Percentiles rank a stretch among this genome's conserved stretches.
These are phyloP conservation scores for Dioctria rufipes DNA, from an alignment of 2,888 invertebrate species.

Conservation along the genomic window DNA sequence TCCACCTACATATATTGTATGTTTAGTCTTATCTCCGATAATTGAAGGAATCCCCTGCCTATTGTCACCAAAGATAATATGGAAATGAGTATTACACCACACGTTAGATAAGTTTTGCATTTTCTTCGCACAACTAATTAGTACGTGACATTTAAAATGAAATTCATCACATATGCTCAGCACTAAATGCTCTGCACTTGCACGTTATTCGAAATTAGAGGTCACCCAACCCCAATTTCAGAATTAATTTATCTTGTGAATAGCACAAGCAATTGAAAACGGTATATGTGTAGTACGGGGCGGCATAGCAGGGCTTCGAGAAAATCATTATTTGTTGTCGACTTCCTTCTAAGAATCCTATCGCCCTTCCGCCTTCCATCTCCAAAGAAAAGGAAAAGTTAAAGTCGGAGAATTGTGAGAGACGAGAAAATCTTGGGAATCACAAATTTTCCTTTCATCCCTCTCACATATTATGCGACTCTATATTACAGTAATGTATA, in stretches of 20 bases:
- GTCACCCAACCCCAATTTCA: slow-evolving; percentile 33
- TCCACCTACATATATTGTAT: too few species aligned
- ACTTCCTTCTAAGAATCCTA: slow-evolving; percentile 2
- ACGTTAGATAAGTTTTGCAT: neutral
- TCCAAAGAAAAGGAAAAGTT: slow-evolving; percentile 18
- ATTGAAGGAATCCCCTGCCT: too few species aligned
- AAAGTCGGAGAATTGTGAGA: neutral
- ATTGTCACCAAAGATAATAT: too few species aligned
- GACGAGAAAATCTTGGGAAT: slow-evolving; percentile 36
- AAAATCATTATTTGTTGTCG: slow-evolving; percentile 42
- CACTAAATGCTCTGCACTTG: slow-evolving; percentile 16
- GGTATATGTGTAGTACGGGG: neutral
- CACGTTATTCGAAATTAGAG: slow-evolving; percentile 22
- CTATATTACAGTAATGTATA: neutral
- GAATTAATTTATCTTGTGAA: slow-evolving; percentile 40
- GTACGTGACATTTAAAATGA: slow-evolving; percentile 30
- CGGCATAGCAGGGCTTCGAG: slow-evolving; percentile 12
- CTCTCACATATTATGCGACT: neutral
- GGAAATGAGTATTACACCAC: too few species aligned
- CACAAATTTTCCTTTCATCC: slow-evolving; percentile 43
- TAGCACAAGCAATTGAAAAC: slow-evolving; percentile 17
- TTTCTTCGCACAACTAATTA: slow-evolving; percentile 11
- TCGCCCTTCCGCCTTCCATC: too few species aligned
- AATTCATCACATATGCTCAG: slow-evolving; percentile 33
- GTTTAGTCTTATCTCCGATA: too few species aligned